A percentile compares a stretch with the other conserved stretches of the same genome.
These are phyloP conservation scores for Polyergus mexicanus DNA, from an alignment of 1,140 invertebrate genomes.

Conservation along the genomic window DNA sequence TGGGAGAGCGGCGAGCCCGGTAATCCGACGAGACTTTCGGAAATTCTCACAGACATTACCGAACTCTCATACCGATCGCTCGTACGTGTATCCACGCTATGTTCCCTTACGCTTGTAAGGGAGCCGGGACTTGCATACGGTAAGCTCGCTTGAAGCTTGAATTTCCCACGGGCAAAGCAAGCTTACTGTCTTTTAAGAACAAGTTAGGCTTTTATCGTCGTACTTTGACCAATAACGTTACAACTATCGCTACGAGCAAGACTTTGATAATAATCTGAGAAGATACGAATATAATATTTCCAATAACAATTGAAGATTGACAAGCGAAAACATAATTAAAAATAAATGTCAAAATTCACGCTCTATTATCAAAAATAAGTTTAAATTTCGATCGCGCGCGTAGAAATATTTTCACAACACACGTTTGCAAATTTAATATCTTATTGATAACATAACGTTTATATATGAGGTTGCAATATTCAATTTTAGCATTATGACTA, in stretches of 20 bases:
- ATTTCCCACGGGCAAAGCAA: constrained; percentile 68
- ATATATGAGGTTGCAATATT: not conserved
- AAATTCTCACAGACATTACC: constrained; percentile 69
- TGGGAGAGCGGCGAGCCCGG: constrained; percentile 4
- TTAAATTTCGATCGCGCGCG: not conserved
- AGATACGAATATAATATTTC: not conserved
- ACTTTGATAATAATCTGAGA: constrained; percentile 20
- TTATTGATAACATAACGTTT: not conserved
- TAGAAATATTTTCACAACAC: not conserved
- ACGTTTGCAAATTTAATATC: not conserved
- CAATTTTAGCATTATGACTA: not conserved
- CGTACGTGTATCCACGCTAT: constrained; percentile 49
- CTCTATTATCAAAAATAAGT: not conserved
- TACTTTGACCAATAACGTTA: constrained; percentile 39
- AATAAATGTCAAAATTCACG: not conserved
- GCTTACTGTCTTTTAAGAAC: constrained; percentile 56
- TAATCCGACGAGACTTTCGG: constrained; percentile 62
- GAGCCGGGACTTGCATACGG: constrained; percentile 28
- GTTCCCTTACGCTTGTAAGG: constrained; percentile 56
- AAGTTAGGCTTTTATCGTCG: constrained; percentile 60
- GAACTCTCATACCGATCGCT: constrained; percentile 64
- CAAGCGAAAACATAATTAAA: not conserved
- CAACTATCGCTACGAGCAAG: not conserved
- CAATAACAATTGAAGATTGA: not conserved
- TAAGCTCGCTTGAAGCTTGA: constrained; percentile 63